phyloP scores from a whole-genome alignment of 2,888 invertebrate species.

The Leptopilina syphax region DNA sequence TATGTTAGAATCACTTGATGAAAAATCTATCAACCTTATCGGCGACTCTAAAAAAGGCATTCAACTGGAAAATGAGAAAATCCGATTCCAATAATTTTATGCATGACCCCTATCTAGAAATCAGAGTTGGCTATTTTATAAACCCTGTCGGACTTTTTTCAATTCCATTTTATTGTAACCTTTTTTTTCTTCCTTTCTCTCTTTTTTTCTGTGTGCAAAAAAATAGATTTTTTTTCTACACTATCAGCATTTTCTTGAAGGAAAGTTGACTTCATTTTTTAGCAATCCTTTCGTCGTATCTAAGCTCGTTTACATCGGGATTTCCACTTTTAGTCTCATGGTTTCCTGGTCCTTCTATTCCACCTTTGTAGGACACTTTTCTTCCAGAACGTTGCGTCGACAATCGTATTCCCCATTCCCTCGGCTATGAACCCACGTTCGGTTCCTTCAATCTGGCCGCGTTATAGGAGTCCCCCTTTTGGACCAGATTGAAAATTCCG shows the following conservation, averaged over 20 bases:
- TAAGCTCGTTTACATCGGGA: conserved; percentile 33
- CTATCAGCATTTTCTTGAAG: conserved; percentile 37
- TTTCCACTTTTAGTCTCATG: conserved; percentile 46
- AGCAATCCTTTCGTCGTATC: conserved; percentile 37
- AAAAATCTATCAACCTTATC: not conserved
- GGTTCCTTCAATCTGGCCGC: conserved; percentile 70
- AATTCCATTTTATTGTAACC: conserved; percentile 18
- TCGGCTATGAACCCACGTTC: conserved; percentile 60
- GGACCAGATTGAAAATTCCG: conserved; percentile 54
- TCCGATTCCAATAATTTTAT: conserved; percentile 35
- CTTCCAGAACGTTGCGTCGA: conserved; percentile 72
- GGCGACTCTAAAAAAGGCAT: not conserved
- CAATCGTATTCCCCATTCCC: conserved; percentile 73
- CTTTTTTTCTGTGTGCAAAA: too few species aligned
- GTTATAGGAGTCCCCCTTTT: conserved; percentile 61
- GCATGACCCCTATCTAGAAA: conserved; percentile 11
- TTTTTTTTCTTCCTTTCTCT: not conserved
- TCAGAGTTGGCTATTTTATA: conserved; percentile 29
- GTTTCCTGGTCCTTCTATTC: conserved; percentile 57
- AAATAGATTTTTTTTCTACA: conserved; percentile 4
- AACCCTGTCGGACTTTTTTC: conserved; percentile 20
- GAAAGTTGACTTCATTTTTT: conserved; percentile 35
- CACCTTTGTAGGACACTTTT: conserved; percentile 71
- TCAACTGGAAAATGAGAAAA: conserved; percentile 4
- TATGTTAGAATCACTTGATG: not conserved